Evolutionary conservation across 2,888 invertebrate genomes (phyloP), one percentile per base, ranked within the genome.

Genomic region (Nymphalis c-album): DNA sequence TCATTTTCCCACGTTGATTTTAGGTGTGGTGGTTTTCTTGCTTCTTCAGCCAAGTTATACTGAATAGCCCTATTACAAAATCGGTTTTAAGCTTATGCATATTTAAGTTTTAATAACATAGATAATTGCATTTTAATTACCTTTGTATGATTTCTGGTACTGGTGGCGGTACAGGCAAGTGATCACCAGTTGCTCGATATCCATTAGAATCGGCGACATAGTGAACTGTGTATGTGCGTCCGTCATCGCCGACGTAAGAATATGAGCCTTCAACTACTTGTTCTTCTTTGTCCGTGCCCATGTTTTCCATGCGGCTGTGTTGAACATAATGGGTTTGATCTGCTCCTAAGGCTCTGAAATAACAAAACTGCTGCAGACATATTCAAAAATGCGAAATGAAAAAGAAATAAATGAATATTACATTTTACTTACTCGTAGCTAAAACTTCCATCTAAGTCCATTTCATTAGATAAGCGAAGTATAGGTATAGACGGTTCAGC

Each of bases 151-250:
- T 95, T 80, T 93, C 94, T 46, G 96, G 96, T 75, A 96, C 92
- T 31, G 96, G 95, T 50, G 96, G 96, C 8, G 96, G 94, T 46
- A 95, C 95, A 51, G 96, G 96, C 75, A 96, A 85, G 84, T 96
- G 96, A 53, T 95, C 95, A 63, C 96, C 96, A 76, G 94, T 94
- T 16, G 96, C 95, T 79, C 95, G 94, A 86, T 96, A 96, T 67
- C 96, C 96, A 79, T 95, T 95, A 75, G 95, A 94, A 82, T 96
- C 96, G 64, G 96, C 96, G 67, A 95, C 93, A 80, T 96, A 96
- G 76, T 93, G 92, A 6, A 94, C 94, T 18, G 94, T 94, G 72
- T 94, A 94, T 18, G 93, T 92, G 75, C 93, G 92, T 53, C 94
- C 94, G 79, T 94, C 93, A 75, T 94, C 94, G 16, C 94, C 94